These are phyloP conservation scores for Ostrea denselamellosa DNA, from an alignment of 1,140 invertebrate genomes.

Conservation along the genomic window DNA sequence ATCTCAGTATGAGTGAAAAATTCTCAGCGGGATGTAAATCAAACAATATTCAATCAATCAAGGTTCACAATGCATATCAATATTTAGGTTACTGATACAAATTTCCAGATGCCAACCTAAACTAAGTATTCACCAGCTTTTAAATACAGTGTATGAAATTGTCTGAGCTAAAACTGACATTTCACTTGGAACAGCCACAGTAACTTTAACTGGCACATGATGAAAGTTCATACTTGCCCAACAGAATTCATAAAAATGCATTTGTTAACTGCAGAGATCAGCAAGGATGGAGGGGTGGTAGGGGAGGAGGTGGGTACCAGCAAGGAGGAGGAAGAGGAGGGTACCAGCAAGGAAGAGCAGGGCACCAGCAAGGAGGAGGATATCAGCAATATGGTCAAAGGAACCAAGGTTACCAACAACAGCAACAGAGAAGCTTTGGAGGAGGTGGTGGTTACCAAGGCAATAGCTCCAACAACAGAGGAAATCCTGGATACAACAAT, in stretches of 20 bases:
- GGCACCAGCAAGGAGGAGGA: conserved; percentile 33
- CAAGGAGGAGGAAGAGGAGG: conserved; percentile 11
- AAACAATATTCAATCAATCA: no score
- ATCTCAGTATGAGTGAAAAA: no score
- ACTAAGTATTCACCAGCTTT: no score
- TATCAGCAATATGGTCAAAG: neutral
- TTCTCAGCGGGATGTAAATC: no score
- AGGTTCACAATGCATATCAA: no score
- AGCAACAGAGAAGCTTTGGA: conserved; percentile 15
- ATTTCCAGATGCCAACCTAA: no score
- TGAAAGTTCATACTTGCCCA: no score
- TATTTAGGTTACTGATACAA: no score
- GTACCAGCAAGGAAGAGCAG: conserved; percentile 28
- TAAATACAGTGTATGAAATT: no score
- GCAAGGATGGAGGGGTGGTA: conserved; percentile 33
- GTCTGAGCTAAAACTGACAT: no score
- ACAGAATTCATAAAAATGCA: neutral
- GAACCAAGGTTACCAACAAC: conserved; percentile 43
- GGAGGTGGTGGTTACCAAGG: conserved; percentile 39
- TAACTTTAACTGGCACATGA: no score
- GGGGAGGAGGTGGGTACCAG: conserved; percentile 44
- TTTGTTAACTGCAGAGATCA: neutral
- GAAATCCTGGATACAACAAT: conserved; percentile 13
- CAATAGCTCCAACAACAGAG: conserved; percentile 28
- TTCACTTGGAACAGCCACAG: no score